phyloP scores from a whole-genome alignment of 2,888 invertebrate species.

The Xestobium rufovillosum region DNA sequence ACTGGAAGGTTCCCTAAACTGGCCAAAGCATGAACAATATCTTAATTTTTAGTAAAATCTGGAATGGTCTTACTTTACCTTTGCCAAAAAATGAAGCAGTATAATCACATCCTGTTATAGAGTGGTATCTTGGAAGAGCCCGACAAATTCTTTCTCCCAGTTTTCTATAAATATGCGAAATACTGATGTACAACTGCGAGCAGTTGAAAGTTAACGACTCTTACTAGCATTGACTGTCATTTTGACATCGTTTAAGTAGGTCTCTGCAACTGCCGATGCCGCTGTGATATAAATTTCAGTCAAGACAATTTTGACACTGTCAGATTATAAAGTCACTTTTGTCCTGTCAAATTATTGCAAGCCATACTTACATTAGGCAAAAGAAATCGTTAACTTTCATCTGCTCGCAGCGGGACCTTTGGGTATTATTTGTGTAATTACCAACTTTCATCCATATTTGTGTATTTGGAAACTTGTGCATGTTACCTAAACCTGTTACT shows the following conservation, averaged over 20 bases:
- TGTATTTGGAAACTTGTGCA: constrained; percentile 1
- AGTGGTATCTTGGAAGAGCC: neutral
- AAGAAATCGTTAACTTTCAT: too few species aligned
- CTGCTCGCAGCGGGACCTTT: too few species aligned
- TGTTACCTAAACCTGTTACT: neutral
- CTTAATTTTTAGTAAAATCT: constrained; percentile 1
- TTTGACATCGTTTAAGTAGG: too few species aligned
- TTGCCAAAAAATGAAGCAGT: constrained; percentile 3
- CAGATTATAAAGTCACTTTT: too few species aligned
- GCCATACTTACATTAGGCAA: too few species aligned
- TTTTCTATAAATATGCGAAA: neutral
- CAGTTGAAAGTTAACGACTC: too few species aligned
- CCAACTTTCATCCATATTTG: constrained; percentile 1
- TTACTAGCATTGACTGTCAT: too few species aligned
- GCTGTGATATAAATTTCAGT: too few species aligned
- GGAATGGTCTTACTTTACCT: constrained; percentile 2
- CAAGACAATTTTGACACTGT: too few species aligned
- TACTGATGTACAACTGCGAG: too few species aligned
- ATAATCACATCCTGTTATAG: neutral
- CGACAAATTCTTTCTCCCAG: constrained; percentile 2
- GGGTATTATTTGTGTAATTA: constrained; percentile 1
- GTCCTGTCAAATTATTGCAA: too few species aligned
- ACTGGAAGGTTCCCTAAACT: neutral
- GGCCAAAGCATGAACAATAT: constrained; percentile 3
- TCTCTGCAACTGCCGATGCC: too few species aligned